phyloP scores from a whole-genome alignment of 2,113 vertebrate species.

The Pelodiscus sinensis region DNA sequence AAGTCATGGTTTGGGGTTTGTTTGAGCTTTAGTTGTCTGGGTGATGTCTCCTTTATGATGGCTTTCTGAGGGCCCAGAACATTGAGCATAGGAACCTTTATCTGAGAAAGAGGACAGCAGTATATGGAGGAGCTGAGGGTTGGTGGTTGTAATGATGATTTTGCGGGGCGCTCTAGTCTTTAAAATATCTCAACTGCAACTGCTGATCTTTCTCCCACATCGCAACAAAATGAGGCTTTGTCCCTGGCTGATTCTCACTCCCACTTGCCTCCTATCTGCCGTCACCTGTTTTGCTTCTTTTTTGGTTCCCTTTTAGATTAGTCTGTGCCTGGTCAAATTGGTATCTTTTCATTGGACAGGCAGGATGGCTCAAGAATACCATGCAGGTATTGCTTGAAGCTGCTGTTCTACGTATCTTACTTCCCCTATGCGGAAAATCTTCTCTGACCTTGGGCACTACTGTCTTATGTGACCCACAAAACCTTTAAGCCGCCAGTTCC shows the following conservation, averaged over 20 bases:
- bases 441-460: not conserved
- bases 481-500: not conserved
- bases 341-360: not conserved
- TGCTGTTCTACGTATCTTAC: not conserved
- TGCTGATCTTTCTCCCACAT: not conserved
- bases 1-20: not conserved
- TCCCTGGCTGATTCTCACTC: not conserved
- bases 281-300: rapidly evolving
- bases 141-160: not conserved
- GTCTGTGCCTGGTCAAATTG: not conserved
- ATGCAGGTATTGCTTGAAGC: not conserved
- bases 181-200: not conserved
- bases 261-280: rapidly evolving
- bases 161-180: not conserved
- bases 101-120: not conserved
- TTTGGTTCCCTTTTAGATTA: not conserved
- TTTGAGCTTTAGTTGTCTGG: not conserved
- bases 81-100: not conserved
- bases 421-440: not conserved
- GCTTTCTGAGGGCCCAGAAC: not conserved
- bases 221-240: not conserved
- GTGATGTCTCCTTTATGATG: not conserved
- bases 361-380: not conserved
- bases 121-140: not conserved
- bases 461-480: not conserved